Evolutionary conservation across 2,888 invertebrate genomes (phyloP).

Genomic region (Spilarctia lutea): DNA sequence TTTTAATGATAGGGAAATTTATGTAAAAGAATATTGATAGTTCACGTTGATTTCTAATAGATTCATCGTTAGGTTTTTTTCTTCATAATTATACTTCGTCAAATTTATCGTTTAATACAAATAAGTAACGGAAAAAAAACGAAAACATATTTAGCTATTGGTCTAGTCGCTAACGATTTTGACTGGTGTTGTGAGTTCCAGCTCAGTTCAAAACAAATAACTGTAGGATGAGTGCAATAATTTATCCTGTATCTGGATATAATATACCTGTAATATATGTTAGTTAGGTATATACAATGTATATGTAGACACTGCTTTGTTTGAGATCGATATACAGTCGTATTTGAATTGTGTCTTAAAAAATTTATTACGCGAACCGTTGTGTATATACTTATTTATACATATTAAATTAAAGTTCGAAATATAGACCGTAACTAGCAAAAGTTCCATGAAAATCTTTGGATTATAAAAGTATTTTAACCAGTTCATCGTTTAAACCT

Average conservation of each 20-base stretch:
- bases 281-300: not conserved
- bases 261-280: not conserved
- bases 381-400: not conserved
- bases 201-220: not conserved
- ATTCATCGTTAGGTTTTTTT: not conserved
- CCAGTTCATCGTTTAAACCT: conserved; percentile 46
- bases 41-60: not conserved
- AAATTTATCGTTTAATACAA: not conserved
- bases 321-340: not conserved
- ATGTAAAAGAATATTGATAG: not conserved
- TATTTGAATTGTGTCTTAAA: not conserved
- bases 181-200: too few species aligned
- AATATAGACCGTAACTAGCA: not conserved
- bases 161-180: too few species aligned
- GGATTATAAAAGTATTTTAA: conserved; percentile 34
- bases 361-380: not conserved
- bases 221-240: too few species aligned
- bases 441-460: conserved; percentile 15
- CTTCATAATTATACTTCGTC: not conserved
- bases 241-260: too few species aligned
- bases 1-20: not conserved
- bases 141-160: too few species aligned
- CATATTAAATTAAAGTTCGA: not conserved
- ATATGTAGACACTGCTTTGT: not conserved
- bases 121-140: not conserved